Percentiles rank a stretch among this genome's conserved stretches.
Evolutionary conservation across 2,888 invertebrate species (phyloP).

Genomic region (Dynastes hyllus): DNA sequence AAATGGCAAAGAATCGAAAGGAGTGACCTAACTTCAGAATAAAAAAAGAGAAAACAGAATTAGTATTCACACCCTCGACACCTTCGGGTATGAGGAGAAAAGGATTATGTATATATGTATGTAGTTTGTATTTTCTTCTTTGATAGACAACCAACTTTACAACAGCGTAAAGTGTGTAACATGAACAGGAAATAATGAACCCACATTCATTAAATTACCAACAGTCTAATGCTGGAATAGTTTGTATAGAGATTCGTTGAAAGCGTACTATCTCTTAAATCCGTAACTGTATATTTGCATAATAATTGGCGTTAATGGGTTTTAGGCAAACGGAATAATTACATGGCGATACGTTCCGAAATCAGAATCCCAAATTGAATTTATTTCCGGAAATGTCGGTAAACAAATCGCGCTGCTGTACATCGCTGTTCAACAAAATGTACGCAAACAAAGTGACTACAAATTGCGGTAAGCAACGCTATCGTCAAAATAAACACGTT

Average conservation of each 20-base stretch:
- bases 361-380: not conserved
- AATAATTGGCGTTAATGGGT: not conserved
- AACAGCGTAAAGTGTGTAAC: not conserved
- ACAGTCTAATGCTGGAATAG: no score
- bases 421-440: not conserved
- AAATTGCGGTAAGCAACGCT: not conserved
- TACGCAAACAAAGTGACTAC: not conserved
- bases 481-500: slow-evolving; percentile 29
- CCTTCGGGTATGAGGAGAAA: no score
- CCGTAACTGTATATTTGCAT: not conserved
- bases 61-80: no score
- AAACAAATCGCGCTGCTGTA: slow-evolving; percentile 17
- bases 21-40: no score
- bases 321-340: not conserved
- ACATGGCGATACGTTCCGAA: not conserved
- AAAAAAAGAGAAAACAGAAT: no score
- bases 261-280: not conserved
- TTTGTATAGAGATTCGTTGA: no score
- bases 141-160: slow-evolving; percentile 15
- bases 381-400: not conserved
- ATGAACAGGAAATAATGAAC: not conserved
- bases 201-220: no score
- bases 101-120: no score
- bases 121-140: not conserved
- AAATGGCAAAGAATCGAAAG: no score